Evolutionary conservation across 2,888 invertebrate species (phyloP).

Genomic region (Strigamia maritima): DNA sequence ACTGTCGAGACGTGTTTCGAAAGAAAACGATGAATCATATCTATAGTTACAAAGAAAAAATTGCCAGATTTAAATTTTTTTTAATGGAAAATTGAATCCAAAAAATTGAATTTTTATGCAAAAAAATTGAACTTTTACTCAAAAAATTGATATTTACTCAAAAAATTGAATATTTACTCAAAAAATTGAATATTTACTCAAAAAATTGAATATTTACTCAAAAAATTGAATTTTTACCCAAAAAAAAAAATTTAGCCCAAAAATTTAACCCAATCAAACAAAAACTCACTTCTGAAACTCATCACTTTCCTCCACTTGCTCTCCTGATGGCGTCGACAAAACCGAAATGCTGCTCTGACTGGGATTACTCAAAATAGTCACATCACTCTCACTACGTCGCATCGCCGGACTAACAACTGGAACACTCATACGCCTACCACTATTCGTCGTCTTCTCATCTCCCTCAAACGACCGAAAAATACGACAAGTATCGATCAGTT

Average conservation of each 20-base stretch:
- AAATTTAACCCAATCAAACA: background rate
- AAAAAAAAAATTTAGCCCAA: too few species aligned
- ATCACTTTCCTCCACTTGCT: background rate
- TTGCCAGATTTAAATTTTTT: too few species aligned
- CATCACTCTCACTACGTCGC: conserved; percentile 61
- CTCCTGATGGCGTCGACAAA: conserved; percentile 37
- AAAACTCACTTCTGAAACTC: background rate
- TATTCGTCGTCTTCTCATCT: too few species aligned
- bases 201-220: too few species aligned
- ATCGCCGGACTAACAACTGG: background rate
- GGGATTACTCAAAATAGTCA: conserved; percentile 67
- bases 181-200: background rate
- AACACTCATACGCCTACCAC: background rate
- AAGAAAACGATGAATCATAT: background rate
- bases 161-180: background rate
- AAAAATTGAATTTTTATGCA: background rate
- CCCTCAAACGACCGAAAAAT: background rate
- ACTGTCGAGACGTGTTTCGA: background rate
- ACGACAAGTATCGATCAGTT: background rate
- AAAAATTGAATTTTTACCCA: too few species aligned
- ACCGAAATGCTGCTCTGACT: conserved; percentile 64
- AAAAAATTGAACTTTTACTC: background rate
- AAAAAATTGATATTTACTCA: background rate
- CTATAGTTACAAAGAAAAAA: background rate
- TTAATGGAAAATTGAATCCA: too few species aligned